These are phyloP conservation scores for Trachurus trachurus DNA, from an alignment of 2,797 vertebrate species.

Conservation along the genomic window DNA sequence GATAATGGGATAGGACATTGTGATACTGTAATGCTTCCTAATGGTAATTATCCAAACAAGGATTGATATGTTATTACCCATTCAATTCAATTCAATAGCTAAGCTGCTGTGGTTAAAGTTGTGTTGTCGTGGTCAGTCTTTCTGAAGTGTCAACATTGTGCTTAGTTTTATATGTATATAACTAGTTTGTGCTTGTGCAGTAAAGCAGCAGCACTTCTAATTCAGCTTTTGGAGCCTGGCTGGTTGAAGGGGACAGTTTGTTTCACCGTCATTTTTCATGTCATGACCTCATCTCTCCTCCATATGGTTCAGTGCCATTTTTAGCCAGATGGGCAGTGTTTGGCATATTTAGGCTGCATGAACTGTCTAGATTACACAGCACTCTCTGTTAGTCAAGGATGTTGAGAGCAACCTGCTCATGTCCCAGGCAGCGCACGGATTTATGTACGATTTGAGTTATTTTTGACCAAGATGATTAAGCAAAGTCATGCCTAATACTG, in stretches of 20 bases:
- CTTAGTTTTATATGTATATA: background rate
- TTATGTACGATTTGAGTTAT: background rate
- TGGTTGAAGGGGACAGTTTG: background rate
- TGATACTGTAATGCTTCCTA: no score
- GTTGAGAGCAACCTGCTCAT: background rate
- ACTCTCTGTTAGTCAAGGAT: constrained; percentile 6
- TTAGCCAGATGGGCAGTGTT: constrained; percentile 19
- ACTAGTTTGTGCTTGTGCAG: background rate
- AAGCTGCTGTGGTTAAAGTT: background rate
- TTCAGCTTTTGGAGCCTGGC: background rate
- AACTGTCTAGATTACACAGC: constrained; percentile 4
- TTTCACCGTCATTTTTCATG: constrained; percentile 3
- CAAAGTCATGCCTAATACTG: background rate
- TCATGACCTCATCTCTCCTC: constrained; percentile 17
- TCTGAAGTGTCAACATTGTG: constrained; percentile 2
- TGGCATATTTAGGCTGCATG: constrained; percentile 12
- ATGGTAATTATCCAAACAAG: background rate
- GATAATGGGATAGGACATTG: no score
- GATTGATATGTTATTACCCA: background rate
- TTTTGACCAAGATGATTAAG: constrained; percentile 2
- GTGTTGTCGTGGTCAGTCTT: background rate
- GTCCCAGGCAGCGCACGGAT: background rate
- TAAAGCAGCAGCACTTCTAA: background rate
- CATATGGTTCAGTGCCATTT: constrained; percentile 31
- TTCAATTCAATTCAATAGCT: constrained; percentile 8